phyloP scores from a whole-genome alignment of 2,888 invertebrate genomes.

The Aphidoletes aphidimyza region DNA sequence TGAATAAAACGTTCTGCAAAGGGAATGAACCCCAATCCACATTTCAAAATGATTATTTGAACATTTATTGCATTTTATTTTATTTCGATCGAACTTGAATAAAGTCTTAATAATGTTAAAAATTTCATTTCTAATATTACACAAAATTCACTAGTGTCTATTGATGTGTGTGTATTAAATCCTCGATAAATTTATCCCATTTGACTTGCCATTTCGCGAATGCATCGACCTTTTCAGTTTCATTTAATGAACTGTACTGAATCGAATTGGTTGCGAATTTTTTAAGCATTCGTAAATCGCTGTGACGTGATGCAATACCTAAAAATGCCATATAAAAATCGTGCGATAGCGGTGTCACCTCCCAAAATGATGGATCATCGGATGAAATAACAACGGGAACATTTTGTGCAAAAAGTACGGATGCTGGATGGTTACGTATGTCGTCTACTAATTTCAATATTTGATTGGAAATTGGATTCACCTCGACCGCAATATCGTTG shows the following conservation, averaged over 20 bases:
- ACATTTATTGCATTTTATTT: too few relatives aligned
- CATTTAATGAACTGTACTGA: slow-evolving; percentile 61
- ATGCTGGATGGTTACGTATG: slow-evolving; percentile 80
- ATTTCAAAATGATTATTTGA: too few relatives aligned
- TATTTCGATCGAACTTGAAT: too few relatives aligned
- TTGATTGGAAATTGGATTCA: slow-evolving; percentile 83
- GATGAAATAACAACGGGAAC: slow-evolving; percentile 80
- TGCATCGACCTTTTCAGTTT: slow-evolving; percentile 13
- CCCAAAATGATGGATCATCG: slow-evolving; percentile 85
- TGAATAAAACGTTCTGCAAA: too few relatives aligned
- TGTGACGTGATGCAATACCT: slow-evolving; percentile 70
- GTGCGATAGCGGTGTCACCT: slow-evolving; percentile 76
- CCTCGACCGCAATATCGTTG: slow-evolving; percentile 76
- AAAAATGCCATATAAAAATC: slow-evolving; percentile 84
- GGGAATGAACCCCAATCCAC: too few relatives aligned
- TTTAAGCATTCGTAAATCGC: slow-evolving; percentile 73
- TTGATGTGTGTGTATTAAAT: too few relatives aligned
- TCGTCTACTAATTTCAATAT: slow-evolving; percentile 75
- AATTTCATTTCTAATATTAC: too few relatives aligned
- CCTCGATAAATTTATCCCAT: slow-evolving; percentile 40
- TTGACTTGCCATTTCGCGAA: slow-evolving; percentile 17
- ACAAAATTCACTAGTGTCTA: too few relatives aligned
- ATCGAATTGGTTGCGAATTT: slow-evolving; percentile 74
- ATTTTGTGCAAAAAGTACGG: slow-evolving; percentile 72
- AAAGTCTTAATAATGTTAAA: too few relatives aligned